Conservation (phyloP, 1,140 invertebrate species). For the Tetraneura akinire region DNA sequence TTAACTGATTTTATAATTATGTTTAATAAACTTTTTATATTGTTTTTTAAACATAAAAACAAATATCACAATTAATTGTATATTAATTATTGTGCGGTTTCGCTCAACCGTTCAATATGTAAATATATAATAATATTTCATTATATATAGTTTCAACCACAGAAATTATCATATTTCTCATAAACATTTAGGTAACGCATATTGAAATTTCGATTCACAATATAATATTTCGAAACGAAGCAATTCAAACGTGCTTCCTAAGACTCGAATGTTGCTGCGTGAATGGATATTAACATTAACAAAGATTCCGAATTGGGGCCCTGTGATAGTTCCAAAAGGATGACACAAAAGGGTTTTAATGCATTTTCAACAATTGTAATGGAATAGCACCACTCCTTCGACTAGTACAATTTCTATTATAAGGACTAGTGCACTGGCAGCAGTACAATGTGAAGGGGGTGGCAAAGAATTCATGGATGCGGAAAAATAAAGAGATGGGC, state of each 20-base stretch:
- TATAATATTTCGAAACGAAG: background rate
- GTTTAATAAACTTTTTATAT: too few species aligned
- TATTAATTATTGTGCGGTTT: too few species aligned
- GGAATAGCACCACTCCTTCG: conserved; percentile 1
- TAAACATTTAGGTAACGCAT: background rate
- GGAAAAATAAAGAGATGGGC: conserved; percentile 46
- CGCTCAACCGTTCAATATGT: too few species aligned
- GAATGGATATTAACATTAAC: conserved; percentile 9
- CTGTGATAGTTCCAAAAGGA: background rate
- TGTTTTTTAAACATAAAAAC: too few species aligned
- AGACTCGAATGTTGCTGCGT: background rate
- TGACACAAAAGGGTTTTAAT: conserved; percentile 45
- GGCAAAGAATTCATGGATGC: conserved; percentile 30
- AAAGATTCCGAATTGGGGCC: background rate
- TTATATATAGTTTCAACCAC: too few species aligned
- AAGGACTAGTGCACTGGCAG: conserved; percentile 20
- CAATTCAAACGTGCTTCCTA: background rate
- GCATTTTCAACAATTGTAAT: conserved; percentile 45
- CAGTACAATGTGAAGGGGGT: background rate
- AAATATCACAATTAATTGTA: too few species aligned
- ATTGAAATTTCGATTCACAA: too few species aligned
- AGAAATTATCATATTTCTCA: background rate
- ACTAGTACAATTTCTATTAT: background rate
- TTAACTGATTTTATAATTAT: too few species aligned
- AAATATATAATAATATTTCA: too few species aligned